A percentile compares a stretch with the other conserved stretches of the same genome.
These are phyloP conservation scores for Pseudachorutes palmiensis DNA, from an alignment of 1,140 invertebrate species.

Conservation along the genomic window DNA sequence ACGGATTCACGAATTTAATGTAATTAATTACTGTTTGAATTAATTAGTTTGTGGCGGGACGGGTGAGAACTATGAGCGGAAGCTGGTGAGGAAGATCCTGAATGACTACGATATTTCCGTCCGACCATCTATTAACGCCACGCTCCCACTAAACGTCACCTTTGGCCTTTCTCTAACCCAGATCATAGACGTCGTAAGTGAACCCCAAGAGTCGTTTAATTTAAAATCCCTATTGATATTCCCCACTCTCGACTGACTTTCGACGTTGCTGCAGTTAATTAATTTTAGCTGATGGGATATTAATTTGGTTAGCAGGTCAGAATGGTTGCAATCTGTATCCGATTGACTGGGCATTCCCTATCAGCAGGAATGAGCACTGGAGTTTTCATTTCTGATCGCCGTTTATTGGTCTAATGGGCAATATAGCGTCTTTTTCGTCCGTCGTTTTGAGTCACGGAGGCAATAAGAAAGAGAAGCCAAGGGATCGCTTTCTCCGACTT, in stretches of 20 bases:
- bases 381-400: too few relatives aligned
- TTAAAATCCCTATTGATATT: not conserved
- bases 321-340: too few relatives aligned
- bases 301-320: too few relatives aligned
- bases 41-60: constrained; percentile 13
- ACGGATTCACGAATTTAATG: not conserved
- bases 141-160: constrained; percentile 44
- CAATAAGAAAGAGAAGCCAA: too few relatives aligned
- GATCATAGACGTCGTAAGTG: constrained; percentile 48
- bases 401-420: too few relatives aligned
- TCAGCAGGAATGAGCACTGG: too few relatives aligned
- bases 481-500: too few relatives aligned
- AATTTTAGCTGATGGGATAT: too few relatives aligned
- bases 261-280: not conserved
- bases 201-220: not conserved
- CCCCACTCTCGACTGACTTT: not conserved
- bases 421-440: too few relatives aligned
- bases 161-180: constrained; percentile 47
- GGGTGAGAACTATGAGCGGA: constrained; percentile 25
- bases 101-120: constrained; percentile 45
- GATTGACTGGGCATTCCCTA: too few relatives aligned
- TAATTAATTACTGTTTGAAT: too few relatives aligned
- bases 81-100: constrained; percentile 42
- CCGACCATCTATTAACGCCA: constrained; percentile 44
- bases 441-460: too few relatives aligned